Evolutionary conservation across 2,113 vertebrate species (phyloP), one percentile per base, ranked within the genome.

Genomic region (Elanus axillaris): DNA sequence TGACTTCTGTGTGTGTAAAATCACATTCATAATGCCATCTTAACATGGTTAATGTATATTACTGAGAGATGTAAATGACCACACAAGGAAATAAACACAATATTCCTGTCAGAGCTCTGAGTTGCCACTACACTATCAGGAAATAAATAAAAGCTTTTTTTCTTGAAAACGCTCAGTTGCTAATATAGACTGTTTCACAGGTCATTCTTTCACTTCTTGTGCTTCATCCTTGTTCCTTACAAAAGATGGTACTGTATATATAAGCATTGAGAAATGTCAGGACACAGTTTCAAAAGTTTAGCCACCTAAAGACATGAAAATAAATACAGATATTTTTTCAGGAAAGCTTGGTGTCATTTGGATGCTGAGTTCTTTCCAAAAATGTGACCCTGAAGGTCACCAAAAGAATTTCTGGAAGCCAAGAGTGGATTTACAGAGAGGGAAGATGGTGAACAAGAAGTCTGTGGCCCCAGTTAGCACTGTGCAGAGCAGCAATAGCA

Each of bases 401-500:
- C 62, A 82, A 72, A 95, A 96, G 93, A 95, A 96, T 95, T 95
- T 94, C 89, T 96, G 84, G 69, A 58, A 91, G 92, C 91, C 81
- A 86, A 66, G 85, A 96, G 91, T 94, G 91, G 93, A 96, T 96
- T 95, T 95, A 85, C 90, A 95, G 95, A 87, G 62, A 88, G 77
- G 53, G 90, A 93, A 90, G 93, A 93, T 91, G 77, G 87, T 56
- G 95, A 97, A 78, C 93, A 90, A 95, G 90, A 95, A 92, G 93
- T 96, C 96, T 95, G 66, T 86, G 95, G 93, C 94, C 94, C 85
- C 93, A 96, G 69, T 97, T 96, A 97, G 87, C 93, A 76, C 74
- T 88, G 92, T 68, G 92, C 69, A 34, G 53, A 90, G 62, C 85
- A 91, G 87, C 92, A 90, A 85, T 58, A 75, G 81, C 43, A 45